Percentiles rank a stretch among this genome's conserved stretches.
Evolutionary conservation across 2,797 vertebrate species (phyloP).

Genomic region (Sebastes nivosus): DNA sequence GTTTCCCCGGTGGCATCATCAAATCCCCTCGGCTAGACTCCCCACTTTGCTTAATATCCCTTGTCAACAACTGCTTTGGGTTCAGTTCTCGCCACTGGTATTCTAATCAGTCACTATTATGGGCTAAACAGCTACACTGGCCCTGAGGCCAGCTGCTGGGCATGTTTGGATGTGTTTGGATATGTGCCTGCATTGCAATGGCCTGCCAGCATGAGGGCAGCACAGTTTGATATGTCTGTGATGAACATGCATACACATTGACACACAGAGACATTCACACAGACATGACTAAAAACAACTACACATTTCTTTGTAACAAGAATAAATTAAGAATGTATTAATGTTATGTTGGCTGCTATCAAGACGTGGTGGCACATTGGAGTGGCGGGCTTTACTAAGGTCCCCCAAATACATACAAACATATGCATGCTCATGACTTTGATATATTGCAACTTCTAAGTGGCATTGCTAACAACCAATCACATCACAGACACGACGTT

Average conservation of each 20-base stretch:
- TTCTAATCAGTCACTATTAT: slow-evolving; percentile 75
- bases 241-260: slow-evolving; percentile 27
- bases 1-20: slow-evolving; percentile 73
- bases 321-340: slow-evolving; percentile 48
- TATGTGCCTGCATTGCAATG: slow-evolving; percentile 54
- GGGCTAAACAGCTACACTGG: slow-evolving; percentile 60
- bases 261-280: neutral
- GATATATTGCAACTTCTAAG: neutral
- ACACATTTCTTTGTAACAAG: slow-evolving; percentile 2
- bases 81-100: slow-evolving; percentile 65
- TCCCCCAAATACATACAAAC: neutral
- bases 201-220: slow-evolving; percentile 61
- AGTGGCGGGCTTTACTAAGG: neutral
- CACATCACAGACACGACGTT: neutral
- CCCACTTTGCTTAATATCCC: slow-evolving; percentile 73
- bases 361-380: slow-evolving; percentile 36
- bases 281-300: neutral
- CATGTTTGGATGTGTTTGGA: slow-evolving; percentile 66
- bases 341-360: slow-evolving; percentile 17
- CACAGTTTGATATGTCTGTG: slow-evolving; percentile 51
- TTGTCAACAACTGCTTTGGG: slow-evolving; percentile 79
- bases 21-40: slow-evolving; percentile 67
- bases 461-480: neutral
- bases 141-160: slow-evolving; percentile 67
- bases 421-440: neutral